Percentiles rank a stretch among this genome's conserved stretches.
Evolutionary conservation across 2,888 invertebrate genomes (phyloP).

Genomic region (Drosophila kuntzei): DNA sequence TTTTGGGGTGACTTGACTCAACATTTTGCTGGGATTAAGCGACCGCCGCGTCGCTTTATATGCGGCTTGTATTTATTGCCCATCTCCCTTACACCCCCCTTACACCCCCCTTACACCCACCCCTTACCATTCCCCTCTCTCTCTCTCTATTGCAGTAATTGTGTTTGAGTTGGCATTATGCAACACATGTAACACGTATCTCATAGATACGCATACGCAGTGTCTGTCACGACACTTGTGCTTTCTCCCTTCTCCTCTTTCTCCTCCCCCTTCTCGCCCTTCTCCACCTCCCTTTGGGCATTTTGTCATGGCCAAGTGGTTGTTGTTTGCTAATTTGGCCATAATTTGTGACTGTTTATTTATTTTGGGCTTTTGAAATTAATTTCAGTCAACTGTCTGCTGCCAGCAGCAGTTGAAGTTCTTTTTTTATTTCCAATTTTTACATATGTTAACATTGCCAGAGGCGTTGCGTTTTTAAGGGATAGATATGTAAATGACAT

Average conservation of each 20-base stretch:
- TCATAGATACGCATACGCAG: conserved; percentile 66
- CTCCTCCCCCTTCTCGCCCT: neutral
- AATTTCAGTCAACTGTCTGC: conserved; percentile 65
- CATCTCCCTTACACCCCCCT: conserved; percentile 3
- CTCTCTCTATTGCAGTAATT: conserved; percentile 42
- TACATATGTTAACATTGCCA: conserved; percentile 81
- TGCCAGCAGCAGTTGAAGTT: conserved; percentile 53
- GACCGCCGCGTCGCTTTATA: conserved; percentile 73
- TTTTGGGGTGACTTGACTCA: conserved; percentile 52
- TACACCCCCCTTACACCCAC: neutral
- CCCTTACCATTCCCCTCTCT: neutral
- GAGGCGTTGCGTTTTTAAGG: conserved; percentile 26
- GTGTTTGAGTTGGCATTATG: conserved; percentile 71
- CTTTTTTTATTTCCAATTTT: conserved; percentile 52
- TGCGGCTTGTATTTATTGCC: conserved; percentile 85
- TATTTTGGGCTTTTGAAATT: conserved; percentile 72
- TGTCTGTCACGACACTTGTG: conserved; percentile 59
- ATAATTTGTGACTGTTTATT: conserved; percentile 83
- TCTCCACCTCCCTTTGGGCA: conserved; percentile 16
- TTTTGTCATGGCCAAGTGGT: conserved; percentile 63
- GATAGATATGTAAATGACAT: conserved; percentile 31
- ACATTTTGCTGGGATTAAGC: conserved; percentile 69
- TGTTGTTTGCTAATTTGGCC: conserved; percentile 83
- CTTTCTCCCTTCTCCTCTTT: neutral
- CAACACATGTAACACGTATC: conserved; percentile 77